A percentile compares a stretch with the other conserved stretches of the same genome.
These are phyloP conservation scores for Sphaerodactylus townsendi DNA, from an alignment of 2,113 vertebrate species.

Conservation along the genomic window DNA sequence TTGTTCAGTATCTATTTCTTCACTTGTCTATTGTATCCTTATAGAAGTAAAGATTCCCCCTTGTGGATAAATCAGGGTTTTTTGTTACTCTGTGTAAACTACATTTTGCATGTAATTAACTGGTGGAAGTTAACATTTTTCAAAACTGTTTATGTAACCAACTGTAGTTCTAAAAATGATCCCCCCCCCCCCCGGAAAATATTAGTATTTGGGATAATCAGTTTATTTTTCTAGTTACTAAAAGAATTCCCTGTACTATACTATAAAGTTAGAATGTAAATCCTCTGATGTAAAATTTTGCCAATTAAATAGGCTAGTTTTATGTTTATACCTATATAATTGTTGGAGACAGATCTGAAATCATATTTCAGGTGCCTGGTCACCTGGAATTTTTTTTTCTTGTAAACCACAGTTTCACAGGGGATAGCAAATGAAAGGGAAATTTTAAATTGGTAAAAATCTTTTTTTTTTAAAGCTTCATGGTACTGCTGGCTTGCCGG, in stretches of 20 bases:
- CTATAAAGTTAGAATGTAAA: neutral
- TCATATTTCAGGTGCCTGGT: neutral
- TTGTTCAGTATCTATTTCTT: neutral
- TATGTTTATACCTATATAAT: neutral
- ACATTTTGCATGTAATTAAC: neutral
- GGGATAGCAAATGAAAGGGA: neutral
- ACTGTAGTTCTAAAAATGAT: neutral
- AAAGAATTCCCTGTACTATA: neutral
- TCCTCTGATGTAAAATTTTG: neutral
- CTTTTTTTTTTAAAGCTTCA: accelerated
- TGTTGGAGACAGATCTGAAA: neutral
- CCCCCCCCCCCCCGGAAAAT: too few relatives aligned
- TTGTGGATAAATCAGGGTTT: neutral
- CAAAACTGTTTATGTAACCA: neutral
- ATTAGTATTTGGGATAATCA: neutral
- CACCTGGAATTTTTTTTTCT: neutral
- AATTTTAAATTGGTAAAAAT: neutral
- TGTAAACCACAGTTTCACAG: neutral
- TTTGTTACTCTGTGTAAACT: neutral
- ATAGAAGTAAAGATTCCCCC: neutral
- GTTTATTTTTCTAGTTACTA: neutral
- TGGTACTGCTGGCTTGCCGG: neutral
- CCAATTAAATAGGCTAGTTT: neutral
- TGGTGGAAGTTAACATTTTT: neutral
- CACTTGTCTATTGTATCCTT: neutral